Conservation (phyloP, 2,888 invertebrate species). For the Crepidodera aurea region DNA sequence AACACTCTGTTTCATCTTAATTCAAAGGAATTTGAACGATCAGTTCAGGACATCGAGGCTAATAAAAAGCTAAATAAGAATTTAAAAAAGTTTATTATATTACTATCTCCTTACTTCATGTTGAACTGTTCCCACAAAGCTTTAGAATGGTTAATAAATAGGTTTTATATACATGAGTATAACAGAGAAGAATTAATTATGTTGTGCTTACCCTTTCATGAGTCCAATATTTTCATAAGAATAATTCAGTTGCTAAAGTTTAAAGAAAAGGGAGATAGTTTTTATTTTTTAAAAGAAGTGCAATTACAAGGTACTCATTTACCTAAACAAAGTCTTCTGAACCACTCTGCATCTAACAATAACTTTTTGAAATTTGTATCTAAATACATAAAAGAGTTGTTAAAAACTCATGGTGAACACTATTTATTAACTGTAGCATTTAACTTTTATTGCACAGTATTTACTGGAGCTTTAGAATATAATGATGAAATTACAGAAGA, state of each 20-base stretch:
- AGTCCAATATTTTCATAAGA: conserved; percentile 86
- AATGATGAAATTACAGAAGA: conserved; percentile 64
- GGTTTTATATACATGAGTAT: conserved; percentile 88
- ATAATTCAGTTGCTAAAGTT: conserved; percentile 81
- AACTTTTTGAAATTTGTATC: conserved; percentile 72
- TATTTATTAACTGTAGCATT: conserved; percentile 73
- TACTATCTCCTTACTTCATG: conserved; percentile 88
- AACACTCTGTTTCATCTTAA: conserved; percentile 78
- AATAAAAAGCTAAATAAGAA: conserved; percentile 79
- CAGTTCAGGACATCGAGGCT: conserved; percentile 75
- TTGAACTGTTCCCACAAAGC: conserved; percentile 87
- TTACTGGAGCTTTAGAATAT: conserved; percentile 75
- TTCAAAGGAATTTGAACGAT: conserved; percentile 82
- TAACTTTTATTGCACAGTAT: conserved; percentile 81
- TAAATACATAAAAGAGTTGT: conserved; percentile 65
- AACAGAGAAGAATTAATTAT: conserved; percentile 84
- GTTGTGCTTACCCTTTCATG: conserved; percentile 90
- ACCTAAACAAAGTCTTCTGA: conserved; percentile 75
- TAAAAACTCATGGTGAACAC: conserved; percentile 69
- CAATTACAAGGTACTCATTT: conserved; percentile 80
- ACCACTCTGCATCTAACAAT: conserved; percentile 72
- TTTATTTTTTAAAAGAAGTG: conserved; percentile 79
- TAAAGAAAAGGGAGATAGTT: conserved; percentile 67
- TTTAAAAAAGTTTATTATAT: conserved; percentile 80
- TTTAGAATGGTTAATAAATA: conserved; percentile 93